Conservation (phyloP, 2,888 invertebrate species). For the Desoria tigrina region DNA sequence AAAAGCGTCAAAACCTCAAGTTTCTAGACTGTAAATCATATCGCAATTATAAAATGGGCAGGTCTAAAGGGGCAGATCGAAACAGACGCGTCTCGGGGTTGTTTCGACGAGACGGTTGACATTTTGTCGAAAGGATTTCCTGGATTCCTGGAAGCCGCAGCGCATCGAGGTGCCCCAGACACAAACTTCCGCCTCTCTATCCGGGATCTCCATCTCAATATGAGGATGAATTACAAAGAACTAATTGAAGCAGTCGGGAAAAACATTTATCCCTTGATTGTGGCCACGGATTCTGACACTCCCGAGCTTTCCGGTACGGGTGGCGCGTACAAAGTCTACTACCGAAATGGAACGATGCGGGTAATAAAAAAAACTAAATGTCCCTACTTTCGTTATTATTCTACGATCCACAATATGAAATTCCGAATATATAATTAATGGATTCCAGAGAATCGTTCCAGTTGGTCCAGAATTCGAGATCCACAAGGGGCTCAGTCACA, state of each 20-base stretch:
- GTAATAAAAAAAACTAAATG: conserved; percentile 21
- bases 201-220: conserved; percentile 26
- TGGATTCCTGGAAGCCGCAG: conserved; percentile 16
- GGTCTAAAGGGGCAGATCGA: conserved; percentile 22
- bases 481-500: conserved; percentile 29
- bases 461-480: conserved; percentile 25
- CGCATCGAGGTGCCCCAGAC: conserved; percentile 19
- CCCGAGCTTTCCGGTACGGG: conserved; percentile 26
- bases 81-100: conserved; percentile 17
- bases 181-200: conserved; percentile 27
- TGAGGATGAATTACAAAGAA: conserved; percentile 24
- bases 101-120: conserved; percentile 25
- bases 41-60: no score
- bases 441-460: conserved; percentile 31
- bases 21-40: no score
- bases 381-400: background rate
- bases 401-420: background rate
- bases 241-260: conserved; percentile 27
- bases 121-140: background rate
- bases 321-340: conserved; percentile 30
- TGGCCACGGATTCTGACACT: conserved; percentile 28
- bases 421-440: background rate
- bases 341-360: conserved; percentile 28
- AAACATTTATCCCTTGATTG: conserved; percentile 31
- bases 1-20: no score